phyloP scores from a whole-genome alignment of 2,888 invertebrate genomes.

The Scelioninae gen. 2 region DNA sequence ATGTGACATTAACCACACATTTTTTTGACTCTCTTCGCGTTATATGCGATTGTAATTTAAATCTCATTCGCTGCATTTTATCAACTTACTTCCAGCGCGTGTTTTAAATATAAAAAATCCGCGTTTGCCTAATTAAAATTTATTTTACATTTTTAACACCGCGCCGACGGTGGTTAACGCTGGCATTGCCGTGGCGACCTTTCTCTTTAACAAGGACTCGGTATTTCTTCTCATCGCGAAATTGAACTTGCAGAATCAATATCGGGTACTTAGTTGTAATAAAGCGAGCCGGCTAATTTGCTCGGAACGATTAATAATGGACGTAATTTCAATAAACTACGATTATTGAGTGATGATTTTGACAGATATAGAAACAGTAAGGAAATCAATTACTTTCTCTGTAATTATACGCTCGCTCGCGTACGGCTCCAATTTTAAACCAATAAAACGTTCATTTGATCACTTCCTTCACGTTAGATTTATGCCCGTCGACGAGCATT shows the following conservation, averaged over 20 bases:
- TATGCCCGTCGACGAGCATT: conserved; percentile 26
- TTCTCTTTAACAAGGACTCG: conserved; percentile 51
- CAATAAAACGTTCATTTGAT: conserved; percentile 46
- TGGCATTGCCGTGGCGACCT: conserved; percentile 54
- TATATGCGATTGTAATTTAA: conserved; percentile 46
- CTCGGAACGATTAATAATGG: conserved; percentile 35
- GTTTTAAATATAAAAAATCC: conserved; percentile 43
- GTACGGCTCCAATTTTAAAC: conserved; percentile 42
- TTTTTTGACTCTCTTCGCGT: conserved; percentile 38
- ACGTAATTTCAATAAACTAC: conserved; percentile 22
- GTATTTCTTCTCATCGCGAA: conserved; percentile 45
- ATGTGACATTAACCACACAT: conserved; percentile 49
- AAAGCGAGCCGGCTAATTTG: conserved; percentile 8
- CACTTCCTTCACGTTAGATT: conserved; percentile 46
- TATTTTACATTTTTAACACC: conserved; percentile 49
- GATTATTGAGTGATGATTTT: conserved; percentile 47
- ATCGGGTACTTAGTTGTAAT: conserved; percentile 21
- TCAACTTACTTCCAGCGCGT: conserved; percentile 10
- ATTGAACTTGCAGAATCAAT: conserved; percentile 41
- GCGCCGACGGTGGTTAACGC: conserved; percentile 48
- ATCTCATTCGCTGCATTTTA: conserved; percentile 39
- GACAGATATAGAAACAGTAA: conserved; percentile 44
- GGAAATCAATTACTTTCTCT: conserved; percentile 58
- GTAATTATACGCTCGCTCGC: conserved; percentile 48
- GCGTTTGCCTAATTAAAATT: conserved; percentile 54